Base-by-base conservation (phyloP, 2,113 vertebrate genomes). In the Myrmecobius fasciatus region DNA sequence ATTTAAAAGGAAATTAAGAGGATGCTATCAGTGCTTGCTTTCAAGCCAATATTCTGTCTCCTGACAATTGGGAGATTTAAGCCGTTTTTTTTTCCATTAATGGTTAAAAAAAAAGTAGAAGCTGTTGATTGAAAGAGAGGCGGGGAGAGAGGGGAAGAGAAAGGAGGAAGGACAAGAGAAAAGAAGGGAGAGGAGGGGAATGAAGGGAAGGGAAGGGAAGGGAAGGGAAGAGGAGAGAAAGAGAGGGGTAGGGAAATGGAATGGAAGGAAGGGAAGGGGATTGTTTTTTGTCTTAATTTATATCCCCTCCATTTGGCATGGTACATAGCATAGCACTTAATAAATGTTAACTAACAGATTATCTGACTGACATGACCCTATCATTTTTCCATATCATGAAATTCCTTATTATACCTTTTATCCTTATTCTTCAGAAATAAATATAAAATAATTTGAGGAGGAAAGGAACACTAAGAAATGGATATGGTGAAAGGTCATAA, bases 1-100 rank as follows among this genome's bases (percentile, higher is more conserved):
- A 92, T 94, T 48, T 91, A 67, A 95, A 92, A 97, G 96, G 96
- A 96, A 96, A 97, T 97, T 91, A 89, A 47, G 95, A 46, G 22
- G 96, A 54, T 91, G 11, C 26, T 97, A 94, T 93, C 91, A 0
- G 11, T 88, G 48, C 46, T 0, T 0, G 1, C 88, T 54, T 96
- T n/a, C 91, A 28, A 49, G 0, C 26, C n/a, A 0, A 24, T 0
- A 0, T 2, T 2, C 54, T 60, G 31, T 0, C n/a, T 49, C 1
- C 24, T 49, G 67, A 54, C 31, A 1, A 8, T 53, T 10, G 17
- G 53, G 36, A 0, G 17, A 9, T 52, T 24, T 12, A 12, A 14
- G 31, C n/a, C 20, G 6, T 53, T 24, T 25, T 25, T 25, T 25
- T 25, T 36, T n/a, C 9, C 3, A 12, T n/a, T 67, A 67, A 17